These are phyloP conservation scores for Octomys mimax DNA, from an alignment of 2,797 vertebrate genomes.

Conservation along the genomic window DNA sequence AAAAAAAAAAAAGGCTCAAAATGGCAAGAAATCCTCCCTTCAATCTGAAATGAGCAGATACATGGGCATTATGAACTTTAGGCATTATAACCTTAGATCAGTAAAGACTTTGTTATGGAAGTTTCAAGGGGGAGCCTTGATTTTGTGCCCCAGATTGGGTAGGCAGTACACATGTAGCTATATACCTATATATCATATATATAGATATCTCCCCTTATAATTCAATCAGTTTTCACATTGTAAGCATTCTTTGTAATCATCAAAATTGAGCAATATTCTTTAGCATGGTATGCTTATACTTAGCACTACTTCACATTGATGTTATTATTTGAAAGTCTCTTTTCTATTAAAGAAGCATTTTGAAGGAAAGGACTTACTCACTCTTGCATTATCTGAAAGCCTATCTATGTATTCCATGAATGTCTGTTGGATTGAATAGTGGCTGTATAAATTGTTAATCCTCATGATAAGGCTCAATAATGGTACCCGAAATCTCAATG, in stretches of 20 bases:
- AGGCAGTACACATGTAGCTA: background rate
- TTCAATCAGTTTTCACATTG: background rate
- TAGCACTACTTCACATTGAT: background rate
- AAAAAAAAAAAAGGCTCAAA: background rate
- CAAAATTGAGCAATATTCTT: background rate
- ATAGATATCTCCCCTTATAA: background rate
- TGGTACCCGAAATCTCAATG: background rate
- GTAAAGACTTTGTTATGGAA: background rate
- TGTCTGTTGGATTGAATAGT: background rate
- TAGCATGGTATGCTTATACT: background rate
- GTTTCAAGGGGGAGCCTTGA: background rate
- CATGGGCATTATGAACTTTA: background rate
- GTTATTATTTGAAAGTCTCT: slow-evolving; percentile 9
- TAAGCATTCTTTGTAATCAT: slow-evolving; percentile 36
- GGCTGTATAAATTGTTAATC: background rate
- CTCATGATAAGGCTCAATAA: background rate
- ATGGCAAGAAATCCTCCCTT: background rate
- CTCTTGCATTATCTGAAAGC: background rate
- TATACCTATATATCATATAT: background rate
- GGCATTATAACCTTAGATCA: background rate
- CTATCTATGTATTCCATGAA: background rate
- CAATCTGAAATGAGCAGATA: background rate
- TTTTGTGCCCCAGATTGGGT: background rate
- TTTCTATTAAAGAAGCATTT: background rate
- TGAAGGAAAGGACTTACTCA: slow-evolving; percentile 8